Evolutionary conservation across 2,113 vertebrate genomes (phyloP).

Genomic region (Scartelaos histophorus): DNA sequence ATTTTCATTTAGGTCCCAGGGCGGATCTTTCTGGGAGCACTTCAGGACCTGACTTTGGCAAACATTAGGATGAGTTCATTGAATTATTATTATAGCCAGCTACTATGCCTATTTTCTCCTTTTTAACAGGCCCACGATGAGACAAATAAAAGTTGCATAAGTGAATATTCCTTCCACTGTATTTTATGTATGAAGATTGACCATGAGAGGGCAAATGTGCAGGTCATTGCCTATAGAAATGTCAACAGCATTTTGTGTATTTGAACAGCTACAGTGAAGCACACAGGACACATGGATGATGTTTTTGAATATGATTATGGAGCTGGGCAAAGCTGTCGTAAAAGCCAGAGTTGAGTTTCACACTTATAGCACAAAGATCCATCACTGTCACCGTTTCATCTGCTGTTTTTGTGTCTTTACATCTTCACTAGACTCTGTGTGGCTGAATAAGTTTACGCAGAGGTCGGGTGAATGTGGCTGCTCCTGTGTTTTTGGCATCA

Average conservation of each 20-base stretch:
- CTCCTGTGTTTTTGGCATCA: neutral
- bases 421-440: neutral
- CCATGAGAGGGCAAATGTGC: conserved; percentile 7
- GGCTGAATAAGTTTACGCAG: conserved; percentile 6
- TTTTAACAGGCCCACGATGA: conserved; percentile 6
- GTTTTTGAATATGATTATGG: conserved; percentile 9
- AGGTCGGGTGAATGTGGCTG: neutral
- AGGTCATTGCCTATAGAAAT: conserved; percentile 16
- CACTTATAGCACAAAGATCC: conserved; percentile 7
- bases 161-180: neutral
- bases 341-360: conserved; percentile 14
- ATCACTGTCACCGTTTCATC: conserved; percentile 9
- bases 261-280: neutral
- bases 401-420: conserved; percentile 19
- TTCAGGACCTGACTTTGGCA: conserved; percentile 25
- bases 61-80: conserved; percentile 40
- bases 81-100: conserved; percentile 20
- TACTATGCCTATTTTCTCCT: neutral
- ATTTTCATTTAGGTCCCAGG: neutral
- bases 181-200: neutral
- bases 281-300: neutral
- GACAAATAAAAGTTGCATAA: conserved; percentile 11
- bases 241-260: conserved; percentile 16
- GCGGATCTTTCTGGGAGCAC: neutral
- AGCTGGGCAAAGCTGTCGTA: neutral